Evolutionary conservation across 2,113 vertebrate species (phyloP).

Genomic region (Pholis gunnellus): DNA sequence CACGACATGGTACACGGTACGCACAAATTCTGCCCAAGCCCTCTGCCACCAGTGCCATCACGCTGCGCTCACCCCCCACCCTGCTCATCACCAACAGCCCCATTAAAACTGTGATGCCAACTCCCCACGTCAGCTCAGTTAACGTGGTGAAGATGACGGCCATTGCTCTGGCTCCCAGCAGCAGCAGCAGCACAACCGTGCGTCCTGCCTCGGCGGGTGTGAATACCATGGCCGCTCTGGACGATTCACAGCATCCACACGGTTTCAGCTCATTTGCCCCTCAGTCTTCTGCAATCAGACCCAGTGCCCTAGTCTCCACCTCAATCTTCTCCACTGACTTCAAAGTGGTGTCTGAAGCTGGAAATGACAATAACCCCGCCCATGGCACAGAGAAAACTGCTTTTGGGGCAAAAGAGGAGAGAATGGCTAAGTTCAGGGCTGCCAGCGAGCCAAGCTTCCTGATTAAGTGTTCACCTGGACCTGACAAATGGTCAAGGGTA

Average conservation of each 20-base stretch:
- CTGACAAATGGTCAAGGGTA: constrained; percentile 85
- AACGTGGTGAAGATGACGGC: constrained; percentile 99
- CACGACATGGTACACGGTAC: constrained; percentile 90
- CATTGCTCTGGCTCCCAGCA: constrained; percentile 93
- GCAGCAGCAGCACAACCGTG: constrained; percentile 81
- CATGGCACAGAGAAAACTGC: constrained; percentile 70
- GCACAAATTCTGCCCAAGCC: constrained; percentile 98
- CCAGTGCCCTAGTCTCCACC: constrained; percentile 61
- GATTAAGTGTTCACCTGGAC: constrained; percentile 83
- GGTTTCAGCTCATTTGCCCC: constrained; percentile 83
- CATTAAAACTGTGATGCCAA: constrained; percentile 97
- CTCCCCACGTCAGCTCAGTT: constrained; percentile 92
- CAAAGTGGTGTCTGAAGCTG: constrained; percentile 87
- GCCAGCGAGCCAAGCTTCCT: constrained; percentile 86
- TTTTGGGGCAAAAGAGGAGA: constrained; percentile 82
- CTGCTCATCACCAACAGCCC: constrained; percentile 98
- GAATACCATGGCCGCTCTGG: constrained; percentile 73
- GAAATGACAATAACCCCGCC: constrained; percentile 82
- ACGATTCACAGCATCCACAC: constrained; percentile 88
- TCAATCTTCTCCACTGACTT: constrained; percentile 81
- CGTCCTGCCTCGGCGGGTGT: constrained; percentile 88
- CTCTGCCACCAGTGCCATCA: constrained; percentile 92
- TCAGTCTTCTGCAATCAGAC: constrained; percentile 85
- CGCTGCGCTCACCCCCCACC: constrained; percentile 95
- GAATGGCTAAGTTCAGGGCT: constrained; percentile 85